Evolutionary conservation across 2,113 vertebrate species (phyloP), one percentile per base, ranked within the genome.

Genomic region (Acrocephalus kingi): DNA sequence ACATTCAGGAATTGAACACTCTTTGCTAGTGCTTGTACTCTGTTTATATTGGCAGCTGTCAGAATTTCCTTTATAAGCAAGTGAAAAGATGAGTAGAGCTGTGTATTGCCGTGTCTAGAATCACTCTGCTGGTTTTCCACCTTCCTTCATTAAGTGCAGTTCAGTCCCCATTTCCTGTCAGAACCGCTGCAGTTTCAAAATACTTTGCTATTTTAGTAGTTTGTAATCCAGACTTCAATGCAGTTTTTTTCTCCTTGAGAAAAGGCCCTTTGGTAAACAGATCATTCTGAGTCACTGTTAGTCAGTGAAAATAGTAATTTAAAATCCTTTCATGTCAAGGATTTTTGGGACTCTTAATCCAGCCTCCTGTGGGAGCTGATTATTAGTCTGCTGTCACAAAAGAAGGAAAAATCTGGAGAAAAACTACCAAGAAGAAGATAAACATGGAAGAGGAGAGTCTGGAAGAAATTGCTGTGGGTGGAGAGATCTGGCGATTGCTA

Each of bases 21-120:
- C 59, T 94, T 84, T 88, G 78, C 87, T 84, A 46, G 67, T 90
- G 86, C 41, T 72, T 58, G 39, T 56, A 33, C 27, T 81, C 73
- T 96, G 88, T 89, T 92, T 96, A 8, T 95, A 64, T 82, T 93
- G 93, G 94, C 90, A 84, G 61, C 66, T 94, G 58, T 78, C 92
- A 89, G 73, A 95, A 81, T 89, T 95, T 96, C 90, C 76, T 94
- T 86, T 90, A 82, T n/a, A 72, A 96, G 88, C 84, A 90, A 87
- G 25, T 67, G 58, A 82, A 96, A 90, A 95, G 77, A 82, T 0
- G 52, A 88, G 75, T 45, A 23, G 58, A 91, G 72, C 31, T 15
- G 3, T 77, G 72, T 85, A 41, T 74, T 90, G 76, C 88, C 1
- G 2, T 81, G 71, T 85, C 73, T 87, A 74, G 63, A 54, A 48